Evolutionary conservation across 1,140 invertebrate species (phyloP).

Genomic region (Drosophila repleta): DNA sequence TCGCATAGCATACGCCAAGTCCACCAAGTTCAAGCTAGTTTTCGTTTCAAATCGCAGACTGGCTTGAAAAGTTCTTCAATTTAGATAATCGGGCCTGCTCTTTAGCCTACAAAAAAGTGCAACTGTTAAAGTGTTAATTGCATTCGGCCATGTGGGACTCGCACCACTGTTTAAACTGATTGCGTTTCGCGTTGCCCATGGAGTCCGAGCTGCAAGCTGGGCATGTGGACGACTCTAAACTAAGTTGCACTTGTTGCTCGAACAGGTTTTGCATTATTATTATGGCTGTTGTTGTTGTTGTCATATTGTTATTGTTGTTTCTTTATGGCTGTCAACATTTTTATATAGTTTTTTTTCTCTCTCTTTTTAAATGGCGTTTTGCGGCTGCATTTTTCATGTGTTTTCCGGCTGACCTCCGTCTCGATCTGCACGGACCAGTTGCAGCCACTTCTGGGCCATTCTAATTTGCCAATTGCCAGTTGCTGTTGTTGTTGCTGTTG

Average conservation of each 20-base stretch:
- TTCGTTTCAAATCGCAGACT: no score
- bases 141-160: not conserved
- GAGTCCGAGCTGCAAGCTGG: slow-evolving; percentile 68
- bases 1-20: no score
- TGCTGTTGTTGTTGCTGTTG: not conserved
- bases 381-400: slow-evolving; percentile 75
- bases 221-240: slow-evolving; percentile 49
- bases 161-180: slow-evolving; percentile 42
- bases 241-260: slow-evolving; percentile 67
- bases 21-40: no score
- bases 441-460: slow-evolving; percentile 56
- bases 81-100: no score
- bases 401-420: slow-evolving; percentile 77
- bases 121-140: not conserved
- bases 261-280: slow-evolving; percentile 59
- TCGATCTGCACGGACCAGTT: slow-evolving; percentile 43
- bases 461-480: slow-evolving; percentile 74
- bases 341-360: no score
- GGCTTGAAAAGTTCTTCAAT: no score
- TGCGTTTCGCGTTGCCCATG: slow-evolving; percentile 65
- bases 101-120: not conserved
- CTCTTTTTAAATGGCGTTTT: slow-evolving; percentile 52
- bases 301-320: slow-evolving; percentile 20
- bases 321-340: slow-evolving; percentile 52
- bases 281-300: slow-evolving; percentile 23